Conservation (phyloP, 2,113 vertebrate species). For the Dicrurus megarhynchus region DNA sequence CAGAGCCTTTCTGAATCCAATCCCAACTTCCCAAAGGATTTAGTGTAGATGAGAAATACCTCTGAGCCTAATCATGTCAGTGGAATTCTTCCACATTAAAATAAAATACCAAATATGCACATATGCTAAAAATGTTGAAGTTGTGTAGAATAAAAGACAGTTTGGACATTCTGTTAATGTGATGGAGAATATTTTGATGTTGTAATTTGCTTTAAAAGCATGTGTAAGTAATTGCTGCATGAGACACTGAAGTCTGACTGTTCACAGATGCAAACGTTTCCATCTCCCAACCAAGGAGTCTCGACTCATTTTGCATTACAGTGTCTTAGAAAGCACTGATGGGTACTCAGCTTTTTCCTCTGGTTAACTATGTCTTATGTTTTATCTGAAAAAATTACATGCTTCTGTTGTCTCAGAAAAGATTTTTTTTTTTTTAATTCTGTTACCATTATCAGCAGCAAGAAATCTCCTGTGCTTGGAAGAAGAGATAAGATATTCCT, state of each 20-base stretch:
- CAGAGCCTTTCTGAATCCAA: background rate
- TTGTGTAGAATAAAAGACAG: background rate
- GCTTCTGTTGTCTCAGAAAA: background rate
- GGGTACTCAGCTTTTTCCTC: background rate
- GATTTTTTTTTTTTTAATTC: background rate
- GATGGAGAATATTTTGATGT: background rate
- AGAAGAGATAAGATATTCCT: background rate
- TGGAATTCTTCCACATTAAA: background rate
- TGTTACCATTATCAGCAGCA: background rate
- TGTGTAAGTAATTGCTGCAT: background rate
- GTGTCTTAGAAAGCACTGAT: background rate
- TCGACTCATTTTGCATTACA: background rate
- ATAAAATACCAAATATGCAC: background rate
- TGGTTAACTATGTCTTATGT: background rate
- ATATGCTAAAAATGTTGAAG: background rate
- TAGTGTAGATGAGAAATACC: background rate
- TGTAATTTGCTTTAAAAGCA: conserved; percentile 15
- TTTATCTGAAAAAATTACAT: background rate
- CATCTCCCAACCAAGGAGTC: background rate
- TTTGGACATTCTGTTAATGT: background rate
- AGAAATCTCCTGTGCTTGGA: background rate
- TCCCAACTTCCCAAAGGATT: background rate
- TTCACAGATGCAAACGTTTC: background rate
- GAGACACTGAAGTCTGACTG: background rate
- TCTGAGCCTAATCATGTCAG: background rate